These are phyloP conservation scores for Euwallacea similis DNA, from an alignment of 1,140 invertebrate species.

Conservation along the genomic window DNA sequence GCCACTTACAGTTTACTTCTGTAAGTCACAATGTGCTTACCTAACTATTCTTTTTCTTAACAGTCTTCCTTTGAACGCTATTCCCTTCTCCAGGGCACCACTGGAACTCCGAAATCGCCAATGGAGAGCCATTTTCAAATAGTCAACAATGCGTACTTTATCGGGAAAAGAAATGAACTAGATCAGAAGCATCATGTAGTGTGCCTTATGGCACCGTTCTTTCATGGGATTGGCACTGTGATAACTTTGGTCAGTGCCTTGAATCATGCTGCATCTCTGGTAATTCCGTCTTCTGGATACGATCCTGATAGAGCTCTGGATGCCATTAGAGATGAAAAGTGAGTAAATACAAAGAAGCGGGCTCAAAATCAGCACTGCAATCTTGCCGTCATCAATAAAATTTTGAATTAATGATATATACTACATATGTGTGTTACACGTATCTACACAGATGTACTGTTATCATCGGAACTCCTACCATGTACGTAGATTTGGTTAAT, in stretches of 20 bases:
- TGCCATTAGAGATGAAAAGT: conserved; percentile 72
- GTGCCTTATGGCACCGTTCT: conserved; percentile 85
- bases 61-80: neutral
- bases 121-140: conserved; percentile 79
- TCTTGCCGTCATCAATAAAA: too few species aligned
- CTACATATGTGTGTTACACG: too few species aligned
- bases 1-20: conserved; percentile 50
- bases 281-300: conserved; percentile 70
- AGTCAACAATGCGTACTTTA: conserved; percentile 81
- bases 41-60: neutral
- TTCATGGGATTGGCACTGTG: conserved; percentile 87
- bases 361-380: too few species aligned
- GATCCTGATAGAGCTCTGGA: conserved; percentile 69
- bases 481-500: conserved; percentile 86
- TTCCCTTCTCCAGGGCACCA: conserved; percentile 65
- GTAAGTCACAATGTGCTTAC: conserved; percentile 57
- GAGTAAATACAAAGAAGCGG: neutral
- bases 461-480: conserved; percentile 92
- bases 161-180: conserved; percentile 63
- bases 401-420: too few species aligned
- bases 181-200: conserved; percentile 59
- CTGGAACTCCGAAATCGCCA: conserved; percentile 86
- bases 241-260: conserved; percentile 66
- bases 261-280: conserved; percentile 67
- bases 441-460: conserved; percentile 66